Conservation (phyloP, 2,113 vertebrate genomes). For the Lophochroa leadbeateri region DNA sequence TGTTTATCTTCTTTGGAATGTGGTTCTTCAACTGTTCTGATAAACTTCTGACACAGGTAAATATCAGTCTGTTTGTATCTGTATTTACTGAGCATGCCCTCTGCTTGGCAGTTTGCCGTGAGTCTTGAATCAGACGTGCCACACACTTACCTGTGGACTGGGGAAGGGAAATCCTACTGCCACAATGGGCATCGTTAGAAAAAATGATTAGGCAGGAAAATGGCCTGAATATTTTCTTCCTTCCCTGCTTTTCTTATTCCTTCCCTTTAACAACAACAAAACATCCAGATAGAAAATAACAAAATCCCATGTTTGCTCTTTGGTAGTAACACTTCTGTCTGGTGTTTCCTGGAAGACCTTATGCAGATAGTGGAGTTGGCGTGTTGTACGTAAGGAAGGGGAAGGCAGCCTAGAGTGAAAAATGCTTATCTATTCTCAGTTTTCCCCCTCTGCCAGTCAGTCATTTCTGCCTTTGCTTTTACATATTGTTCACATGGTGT, state of each 20-base stretch:
- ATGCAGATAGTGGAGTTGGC: background rate
- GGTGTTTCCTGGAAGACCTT: background rate
- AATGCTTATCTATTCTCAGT: background rate
- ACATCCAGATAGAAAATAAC: background rate
- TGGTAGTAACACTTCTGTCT: background rate
- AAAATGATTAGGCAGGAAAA: background rate
- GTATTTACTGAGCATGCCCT: background rate
- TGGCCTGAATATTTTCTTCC: background rate
- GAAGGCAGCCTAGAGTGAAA: background rate
- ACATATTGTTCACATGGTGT: background rate
- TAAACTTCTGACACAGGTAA: conserved; percentile 50
- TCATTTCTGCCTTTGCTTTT: background rate
- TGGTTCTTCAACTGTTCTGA: conserved; percentile 13
- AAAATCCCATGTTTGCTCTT: background rate
- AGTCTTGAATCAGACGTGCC: background rate
- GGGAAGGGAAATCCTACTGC: background rate
- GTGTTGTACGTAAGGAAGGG: background rate
- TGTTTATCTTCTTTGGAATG: conserved; percentile 34
- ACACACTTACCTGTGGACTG: background rate
- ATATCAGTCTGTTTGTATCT: background rate
- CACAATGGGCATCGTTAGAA: background rate
- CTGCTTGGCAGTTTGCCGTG: background rate
- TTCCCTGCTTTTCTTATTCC: background rate
- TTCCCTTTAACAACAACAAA: background rate
- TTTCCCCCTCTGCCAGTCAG: background rate